Evolutionary conservation across 2,888 invertebrate genomes (phyloP).

Genomic region (Danaus chrysippus): DNA sequence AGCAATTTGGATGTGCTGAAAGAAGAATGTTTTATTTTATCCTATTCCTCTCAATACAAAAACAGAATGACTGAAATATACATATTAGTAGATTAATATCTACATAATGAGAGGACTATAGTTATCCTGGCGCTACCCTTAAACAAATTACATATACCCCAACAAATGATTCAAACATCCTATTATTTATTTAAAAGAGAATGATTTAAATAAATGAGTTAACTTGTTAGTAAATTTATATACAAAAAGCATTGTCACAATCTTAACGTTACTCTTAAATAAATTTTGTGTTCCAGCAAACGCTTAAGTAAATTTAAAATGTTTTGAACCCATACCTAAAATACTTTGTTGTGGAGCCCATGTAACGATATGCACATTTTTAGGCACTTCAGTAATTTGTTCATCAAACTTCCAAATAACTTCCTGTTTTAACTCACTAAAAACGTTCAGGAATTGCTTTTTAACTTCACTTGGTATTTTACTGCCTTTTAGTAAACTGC

Average conservation of each 20-base stretch:
- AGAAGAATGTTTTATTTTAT: slow-evolving; percentile 14
- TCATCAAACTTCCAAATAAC: slow-evolving; percentile 63
- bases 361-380: slow-evolving; percentile 59
- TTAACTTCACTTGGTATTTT: slow-evolving; percentile 47
- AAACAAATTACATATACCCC: no score
- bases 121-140: no score
- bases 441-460: slow-evolving; percentile 46
- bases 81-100: no score
- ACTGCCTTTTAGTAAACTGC: slow-evolving; percentile 57
- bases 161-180: no score
- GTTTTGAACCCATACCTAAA: slow-evolving; percentile 37
- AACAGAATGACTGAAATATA: no score
- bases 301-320: slow-evolving; percentile 11
- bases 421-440: slow-evolving; percentile 45
- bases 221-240: no score
- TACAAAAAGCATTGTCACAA: no score
- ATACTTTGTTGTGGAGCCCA: slow-evolving; percentile 67
- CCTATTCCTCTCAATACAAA: neutral
- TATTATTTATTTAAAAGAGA: no score
- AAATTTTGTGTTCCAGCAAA: no score
- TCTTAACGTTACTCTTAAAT: no score
- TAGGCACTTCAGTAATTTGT: slow-evolving; percentile 44
- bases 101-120: no score
- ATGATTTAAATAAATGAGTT: no score
- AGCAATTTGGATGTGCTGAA: slow-evolving; percentile 47